Conservation (phyloP, 2,113 vertebrate species). For the Neopipo cinnamomea region DNA sequence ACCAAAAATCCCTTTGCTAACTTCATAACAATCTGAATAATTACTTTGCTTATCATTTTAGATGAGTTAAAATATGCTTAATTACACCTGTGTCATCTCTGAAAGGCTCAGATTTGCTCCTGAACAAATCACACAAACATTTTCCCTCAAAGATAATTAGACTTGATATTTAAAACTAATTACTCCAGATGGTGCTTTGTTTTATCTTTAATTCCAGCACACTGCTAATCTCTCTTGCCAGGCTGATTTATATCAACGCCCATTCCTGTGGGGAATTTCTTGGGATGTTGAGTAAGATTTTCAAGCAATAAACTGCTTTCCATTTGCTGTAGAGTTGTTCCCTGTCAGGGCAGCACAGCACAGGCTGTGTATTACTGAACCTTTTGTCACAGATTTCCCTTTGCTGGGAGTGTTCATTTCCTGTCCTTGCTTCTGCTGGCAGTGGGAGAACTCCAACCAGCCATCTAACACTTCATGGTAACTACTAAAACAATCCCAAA, state of each 20-base stretch:
- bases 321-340: not conserved
- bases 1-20: not conserved
- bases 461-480: not conserved
- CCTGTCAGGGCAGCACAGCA: not conserved
- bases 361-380: not conserved
- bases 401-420: not conserved
- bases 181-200: not conserved
- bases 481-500: not conserved
- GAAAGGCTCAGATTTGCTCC: not conserved
- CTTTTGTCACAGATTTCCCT: not conserved
- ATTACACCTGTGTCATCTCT: not conserved
- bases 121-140: not conserved
- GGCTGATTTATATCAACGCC: not conserved
- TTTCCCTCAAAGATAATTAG: not conserved
- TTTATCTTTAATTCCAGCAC: not conserved
- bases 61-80: not conserved
- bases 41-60: not conserved
- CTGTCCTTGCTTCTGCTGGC: not conserved
- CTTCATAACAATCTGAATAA: not conserved
- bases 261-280: not conserved
- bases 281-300: not conserved
- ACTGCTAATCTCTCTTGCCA: not conserved
- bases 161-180: not conserved
- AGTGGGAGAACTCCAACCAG: not conserved
- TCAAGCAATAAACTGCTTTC: not conserved